A percentile compares a stretch with the other conserved stretches of the same genome.
phyloP scores from a whole-genome alignment of 53 echinoderm and acorn worm species.

The Astropecten irregularis region DNA sequence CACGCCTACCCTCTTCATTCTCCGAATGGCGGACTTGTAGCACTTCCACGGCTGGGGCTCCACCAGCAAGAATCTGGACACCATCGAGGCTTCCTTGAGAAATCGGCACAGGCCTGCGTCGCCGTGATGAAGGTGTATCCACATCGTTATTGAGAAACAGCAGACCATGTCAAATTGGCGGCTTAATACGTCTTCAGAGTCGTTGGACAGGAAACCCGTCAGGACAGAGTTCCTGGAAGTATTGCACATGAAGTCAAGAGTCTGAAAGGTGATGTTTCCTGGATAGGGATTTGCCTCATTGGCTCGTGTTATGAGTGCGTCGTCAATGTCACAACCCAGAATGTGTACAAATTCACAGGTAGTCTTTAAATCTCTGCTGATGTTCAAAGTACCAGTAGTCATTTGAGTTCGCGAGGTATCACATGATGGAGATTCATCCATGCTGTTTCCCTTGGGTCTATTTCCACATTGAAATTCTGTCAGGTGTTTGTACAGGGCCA shows the following conservation, averaged over 20 bases:
- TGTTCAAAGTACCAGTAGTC: too few relatives aligned
- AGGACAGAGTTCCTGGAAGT: neutral
- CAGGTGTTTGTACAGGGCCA: slow-evolving; percentile 51
- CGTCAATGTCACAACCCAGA: slow-evolving; percentile 72
- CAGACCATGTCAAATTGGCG: slow-evolving; percentile 50
- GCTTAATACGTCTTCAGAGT: neutral
- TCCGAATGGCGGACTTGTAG: slow-evolving; percentile 60
- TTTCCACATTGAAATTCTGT: slow-evolving; percentile 20
- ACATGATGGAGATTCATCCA: neutral
- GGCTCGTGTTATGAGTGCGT: slow-evolving; percentile 54
- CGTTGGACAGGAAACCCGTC: slow-evolving; percentile 10
- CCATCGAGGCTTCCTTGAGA: slow-evolving; percentile 22
- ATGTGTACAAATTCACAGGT: neutral
- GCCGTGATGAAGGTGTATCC: slow-evolving; percentile 71
- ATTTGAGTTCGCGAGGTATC: too few relatives aligned
- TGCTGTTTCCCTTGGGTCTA: too few relatives aligned
- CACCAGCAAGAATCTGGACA: slow-evolving; percentile 48
- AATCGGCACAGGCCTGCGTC: slow-evolving; percentile 55
- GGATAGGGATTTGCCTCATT: slow-evolving; percentile 48
- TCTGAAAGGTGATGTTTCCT: slow-evolving; percentile 50
- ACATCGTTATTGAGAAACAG: slow-evolving; percentile 79
- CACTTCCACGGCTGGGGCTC: slow-evolving; percentile 80
- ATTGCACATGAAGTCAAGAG: slow-evolving; percentile 53
- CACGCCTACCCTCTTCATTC: slow-evolving; percentile 54
- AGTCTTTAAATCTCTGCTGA: too few relatives aligned